Conservation (phyloP, 2,113 vertebrate species). For the Mustelus asterias region DNA sequence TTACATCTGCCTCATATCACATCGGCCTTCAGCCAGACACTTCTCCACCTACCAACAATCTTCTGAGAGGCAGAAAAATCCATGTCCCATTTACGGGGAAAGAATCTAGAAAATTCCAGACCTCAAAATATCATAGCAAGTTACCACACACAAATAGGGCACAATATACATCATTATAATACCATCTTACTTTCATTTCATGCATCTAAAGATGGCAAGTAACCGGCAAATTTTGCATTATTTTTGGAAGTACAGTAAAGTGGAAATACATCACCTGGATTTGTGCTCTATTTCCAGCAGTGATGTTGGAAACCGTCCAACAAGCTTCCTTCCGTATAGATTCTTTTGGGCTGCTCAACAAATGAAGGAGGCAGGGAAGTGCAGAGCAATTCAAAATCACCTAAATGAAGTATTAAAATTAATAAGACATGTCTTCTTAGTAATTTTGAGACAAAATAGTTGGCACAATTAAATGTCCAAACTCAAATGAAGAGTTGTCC, state of each 20-base stretch:
- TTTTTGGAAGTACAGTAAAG: neutral
- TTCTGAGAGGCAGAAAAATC: neutral
- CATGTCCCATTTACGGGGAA: neutral
- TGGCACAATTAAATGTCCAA: neutral
- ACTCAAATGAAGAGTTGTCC: neutral
- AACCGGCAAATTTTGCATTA: neutral
- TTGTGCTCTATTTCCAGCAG: constrained; percentile 82
- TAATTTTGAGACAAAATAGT: neutral
- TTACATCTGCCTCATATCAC: neutral
- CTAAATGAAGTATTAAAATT: constrained; percentile 51
- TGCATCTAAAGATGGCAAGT: neutral
- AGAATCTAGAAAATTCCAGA: neutral
- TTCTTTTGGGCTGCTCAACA: constrained; percentile 83
- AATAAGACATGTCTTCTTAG: neutral
- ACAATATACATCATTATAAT: neutral
- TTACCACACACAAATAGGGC: neutral
- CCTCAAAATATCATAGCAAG: neutral
- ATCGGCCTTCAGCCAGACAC: neutral
- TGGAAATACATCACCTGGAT: constrained; percentile 61
- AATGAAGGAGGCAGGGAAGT: constrained; percentile 80
- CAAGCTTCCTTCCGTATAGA: constrained; percentile 85
- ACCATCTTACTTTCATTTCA: neutral
- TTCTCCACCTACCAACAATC: neutral
- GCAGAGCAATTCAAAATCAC: constrained; percentile 86
- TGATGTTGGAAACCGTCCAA: constrained; percentile 89